Evolutionary conservation across 2,888 invertebrate species (phyloP).

Genomic region (Lissocephala sabroskyi): DNA sequence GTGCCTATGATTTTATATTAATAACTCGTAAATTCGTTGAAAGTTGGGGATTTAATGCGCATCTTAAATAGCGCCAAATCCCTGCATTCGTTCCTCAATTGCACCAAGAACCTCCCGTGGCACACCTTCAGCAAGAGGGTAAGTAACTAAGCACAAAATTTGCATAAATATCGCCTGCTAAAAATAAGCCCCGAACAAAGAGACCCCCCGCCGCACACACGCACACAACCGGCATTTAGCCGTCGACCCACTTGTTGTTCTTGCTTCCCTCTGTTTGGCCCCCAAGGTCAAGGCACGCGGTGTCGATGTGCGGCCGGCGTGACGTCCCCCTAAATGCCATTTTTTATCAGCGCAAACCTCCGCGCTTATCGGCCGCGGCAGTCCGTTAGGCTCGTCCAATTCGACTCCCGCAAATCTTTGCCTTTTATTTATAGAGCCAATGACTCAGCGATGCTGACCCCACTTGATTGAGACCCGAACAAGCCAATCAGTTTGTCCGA

Average conservation of each 20-base stretch:
- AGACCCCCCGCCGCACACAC: constrained; percentile 11
- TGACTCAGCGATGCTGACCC: no score
- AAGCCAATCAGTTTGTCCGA: no score
- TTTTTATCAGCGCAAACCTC: not conserved
- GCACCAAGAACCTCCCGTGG: no score
- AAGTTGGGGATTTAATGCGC: constrained; percentile 35
- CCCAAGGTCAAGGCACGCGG: constrained; percentile 39
- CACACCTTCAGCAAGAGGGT: no score
- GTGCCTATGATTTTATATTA: no score
- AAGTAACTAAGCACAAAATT: no score
- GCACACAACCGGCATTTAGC: not conserved
- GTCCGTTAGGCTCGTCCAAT: constrained; percentile 9
- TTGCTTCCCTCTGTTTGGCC: constrained; percentile 5
- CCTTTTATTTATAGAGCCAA: constrained; percentile 3
- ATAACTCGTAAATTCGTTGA: no score
- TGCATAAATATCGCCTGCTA: no score
- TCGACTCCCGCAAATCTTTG: no score
- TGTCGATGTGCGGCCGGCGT: constrained; percentile 14
- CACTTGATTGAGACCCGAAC: no score
- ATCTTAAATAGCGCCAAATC: constrained; percentile 24
- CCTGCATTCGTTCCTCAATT: no score
- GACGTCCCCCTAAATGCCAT: constrained; percentile 14
- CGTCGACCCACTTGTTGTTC: constrained; percentile 47
- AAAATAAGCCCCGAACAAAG: constrained; percentile 37
- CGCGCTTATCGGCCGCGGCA: constrained; percentile 2